Evolutionary conservation across 2,113 vertebrate genomes (phyloP).

Genomic region (Chauna torquata): DNA sequence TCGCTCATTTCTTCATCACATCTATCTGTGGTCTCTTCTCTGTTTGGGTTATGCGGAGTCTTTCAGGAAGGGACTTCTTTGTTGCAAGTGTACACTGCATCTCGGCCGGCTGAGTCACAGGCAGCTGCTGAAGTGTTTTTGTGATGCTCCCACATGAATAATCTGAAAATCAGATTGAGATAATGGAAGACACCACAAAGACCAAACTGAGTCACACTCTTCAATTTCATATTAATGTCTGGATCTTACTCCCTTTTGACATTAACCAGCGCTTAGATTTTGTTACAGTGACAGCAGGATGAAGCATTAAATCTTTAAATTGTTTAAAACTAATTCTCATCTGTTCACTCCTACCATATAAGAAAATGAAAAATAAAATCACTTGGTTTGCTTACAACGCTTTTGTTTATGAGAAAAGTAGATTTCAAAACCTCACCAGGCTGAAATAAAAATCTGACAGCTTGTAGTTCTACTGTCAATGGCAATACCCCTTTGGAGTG

Average conservation of each 20-base stretch:
- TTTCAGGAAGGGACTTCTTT: not conserved
- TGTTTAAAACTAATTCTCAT: not conserved
- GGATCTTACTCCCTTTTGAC: not conserved
- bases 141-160: not conserved
- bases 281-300: not conserved
- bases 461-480: not conserved
- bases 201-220: conserved; percentile 5
- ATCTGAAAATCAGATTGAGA: not conserved
- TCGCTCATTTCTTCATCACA: not conserved
- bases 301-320: not conserved
- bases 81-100: fast-evolving
- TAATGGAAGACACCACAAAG: not conserved
- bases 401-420: not conserved
- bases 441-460: not conserved
- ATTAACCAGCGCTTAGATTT: not conserved
- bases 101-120: not conserved
- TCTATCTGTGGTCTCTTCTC: not conserved
- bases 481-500: not conserved
- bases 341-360: not conserved
- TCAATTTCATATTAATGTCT: not conserved
- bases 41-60: not conserved
- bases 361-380: not conserved
- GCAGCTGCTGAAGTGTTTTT: not conserved
- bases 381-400: not conserved
- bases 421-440: not conserved